Evolutionary conservation across 2,888 invertebrate genomes (phyloP).

Genomic region (Hirudinaria manillensis): DNA sequence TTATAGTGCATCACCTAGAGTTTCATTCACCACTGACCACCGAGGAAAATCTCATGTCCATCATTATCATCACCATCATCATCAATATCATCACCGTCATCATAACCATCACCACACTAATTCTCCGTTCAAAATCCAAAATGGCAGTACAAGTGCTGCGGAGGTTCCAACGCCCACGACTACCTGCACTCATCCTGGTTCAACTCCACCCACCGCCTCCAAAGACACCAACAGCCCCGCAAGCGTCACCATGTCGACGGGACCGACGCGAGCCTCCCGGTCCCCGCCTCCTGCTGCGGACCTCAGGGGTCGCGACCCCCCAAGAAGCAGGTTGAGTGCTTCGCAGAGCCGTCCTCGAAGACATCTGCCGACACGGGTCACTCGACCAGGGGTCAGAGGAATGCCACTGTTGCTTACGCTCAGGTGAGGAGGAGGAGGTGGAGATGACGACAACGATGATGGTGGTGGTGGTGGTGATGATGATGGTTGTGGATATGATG

Average conservation of each 20-base stretch:
- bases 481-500: background rate
- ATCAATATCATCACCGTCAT: slow-evolving; percentile 8
- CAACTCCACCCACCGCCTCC: background rate
- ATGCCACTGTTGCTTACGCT: background rate
- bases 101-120: background rate
- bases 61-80: too few species aligned
- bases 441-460: background rate
- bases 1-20: too few species aligned
- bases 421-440: background rate
- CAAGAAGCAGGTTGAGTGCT: background rate
- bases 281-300: slow-evolving; percentile 22
- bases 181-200: background rate
- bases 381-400: background rate
- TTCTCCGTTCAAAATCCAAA: too few species aligned
- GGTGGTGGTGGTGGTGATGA: background rate
- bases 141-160: slow-evolving; percentile 29
- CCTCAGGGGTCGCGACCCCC: background rate
- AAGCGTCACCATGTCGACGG: background rate
- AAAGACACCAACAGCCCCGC: background rate
- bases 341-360: background rate
- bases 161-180: slow-evolving; percentile 3
- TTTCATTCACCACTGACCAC: too few species aligned
- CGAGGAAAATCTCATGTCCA: too few species aligned
- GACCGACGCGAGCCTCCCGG: background rate
- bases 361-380: background rate